Base-by-base conservation (phyloP, 1,140 invertebrate species). In the Eriocheir sinensis region DNA sequence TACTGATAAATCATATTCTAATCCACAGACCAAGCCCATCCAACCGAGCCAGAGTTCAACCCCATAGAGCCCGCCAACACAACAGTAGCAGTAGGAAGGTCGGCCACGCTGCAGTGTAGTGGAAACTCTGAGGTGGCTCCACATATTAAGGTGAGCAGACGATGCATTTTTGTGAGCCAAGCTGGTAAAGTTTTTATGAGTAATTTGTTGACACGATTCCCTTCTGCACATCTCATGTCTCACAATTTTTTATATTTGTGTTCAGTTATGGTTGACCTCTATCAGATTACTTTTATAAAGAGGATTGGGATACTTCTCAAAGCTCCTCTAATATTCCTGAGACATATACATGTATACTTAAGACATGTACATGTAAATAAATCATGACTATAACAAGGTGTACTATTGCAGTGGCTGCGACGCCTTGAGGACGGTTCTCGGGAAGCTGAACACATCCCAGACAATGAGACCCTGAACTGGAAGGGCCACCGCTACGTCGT, bases 401-500 rank as follows among this genome's bases (percentile, higher is more conserved):
- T 21, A 6, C n/a, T n/a, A 6, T 8, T 12, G 60, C 81, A 94
- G 93, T 94, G 93, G 93, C 81, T 94, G 36, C 93, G 93, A 4
- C 93, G 89, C n/a, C 36, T 94, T 44, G 93, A 94, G 72, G 93
- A 94, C 17, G 93, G 93, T 0, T 94, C 93, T 21, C 41, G 3
- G 32, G 89, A 91, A 17, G 93, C 81, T 21, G 89, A 94, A 34
- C 89, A 94, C 81, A 91, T 91, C 44, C 93, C 89, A 30, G 93
- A 94, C 15, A 94, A 94, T 27, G 72, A 94, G 32, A 94, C 89
- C 15, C n/a, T 94, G 8, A 94, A 86, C 30, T 94, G 93, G 93
- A 94, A 94, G 81, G 93, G 93, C 21, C 93, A 94, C 81, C 93
- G 89, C 27, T 94, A 94, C 72, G 48, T 94, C n/a, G 93, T 94